A percentile compares a stretch with the other conserved stretches of the same genome.
Conservation (phyloP, 1,140 invertebrate species). For the Anastrepha obliqua region DNA sequence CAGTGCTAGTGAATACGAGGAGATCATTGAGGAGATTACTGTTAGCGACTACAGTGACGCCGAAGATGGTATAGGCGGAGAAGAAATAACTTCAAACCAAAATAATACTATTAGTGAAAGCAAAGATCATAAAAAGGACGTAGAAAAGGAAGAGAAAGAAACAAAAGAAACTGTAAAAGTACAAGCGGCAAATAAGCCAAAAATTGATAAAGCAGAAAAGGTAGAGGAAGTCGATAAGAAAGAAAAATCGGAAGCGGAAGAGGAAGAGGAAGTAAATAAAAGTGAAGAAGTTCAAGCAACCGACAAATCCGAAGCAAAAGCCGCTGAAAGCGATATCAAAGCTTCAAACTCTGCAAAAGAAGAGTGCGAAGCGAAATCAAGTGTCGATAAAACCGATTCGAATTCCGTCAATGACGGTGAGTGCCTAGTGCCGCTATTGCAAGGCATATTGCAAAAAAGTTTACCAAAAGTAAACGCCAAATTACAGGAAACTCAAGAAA, state of each 20-base stretch:
- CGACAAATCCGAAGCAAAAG: slow-evolving; percentile 13
- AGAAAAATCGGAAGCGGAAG: background rate
- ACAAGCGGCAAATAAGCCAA: background rate
- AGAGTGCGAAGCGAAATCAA: slow-evolving; percentile 33
- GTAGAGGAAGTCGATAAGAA: background rate
- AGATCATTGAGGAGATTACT: slow-evolving; percentile 72
- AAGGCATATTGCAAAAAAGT: slow-evolving; percentile 76
- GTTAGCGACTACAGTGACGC: slow-evolving; percentile 69
- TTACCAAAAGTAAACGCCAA: slow-evolving; percentile 62
- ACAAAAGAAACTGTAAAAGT: slow-evolving; percentile 32
- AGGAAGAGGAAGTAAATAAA: background rate
- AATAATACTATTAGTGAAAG: background rate
- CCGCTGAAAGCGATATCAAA: background rate
- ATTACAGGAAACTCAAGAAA: slow-evolving; percentile 51
- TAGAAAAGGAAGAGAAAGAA: slow-evolving; percentile 43
- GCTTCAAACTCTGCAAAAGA: slow-evolving; percentile 54
- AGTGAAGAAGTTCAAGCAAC: background rate
- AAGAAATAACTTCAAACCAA: slow-evolving; percentile 5
- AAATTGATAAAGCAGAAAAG: background rate
- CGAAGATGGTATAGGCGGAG: slow-evolving; percentile 63
- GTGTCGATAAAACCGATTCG: slow-evolving; percentile 17
- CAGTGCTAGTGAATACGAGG: slow-evolving; percentile 73
- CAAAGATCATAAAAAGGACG: background rate
- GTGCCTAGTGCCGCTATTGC: slow-evolving; percentile 78
- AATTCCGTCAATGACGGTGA: slow-evolving; percentile 70